Base-by-base conservation (phyloP, 2,113 vertebrate genomes). In the Pholis gunnellus region DNA sequence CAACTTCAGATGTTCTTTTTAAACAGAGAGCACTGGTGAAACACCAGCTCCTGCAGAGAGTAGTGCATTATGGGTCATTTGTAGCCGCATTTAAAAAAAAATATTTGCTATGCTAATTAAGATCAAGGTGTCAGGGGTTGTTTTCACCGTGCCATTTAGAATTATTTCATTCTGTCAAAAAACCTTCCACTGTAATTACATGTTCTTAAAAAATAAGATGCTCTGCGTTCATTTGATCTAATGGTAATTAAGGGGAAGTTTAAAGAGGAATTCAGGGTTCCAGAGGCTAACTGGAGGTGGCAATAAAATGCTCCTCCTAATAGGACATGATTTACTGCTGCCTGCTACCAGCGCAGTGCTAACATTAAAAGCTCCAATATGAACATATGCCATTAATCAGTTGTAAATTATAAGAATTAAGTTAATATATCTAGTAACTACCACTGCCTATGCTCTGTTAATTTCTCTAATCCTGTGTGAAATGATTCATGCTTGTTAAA, bases 401-500 rank as follows among this genome's bases (percentile, higher is more conserved):
- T 57, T 61, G 75, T 31, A 82, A 90, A 89, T 89, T 27, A 86
- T 75, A 40, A 71, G 72, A 90, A 90, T 89, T 25, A 79, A 82
- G 84, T 90, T 89, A 89, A 87, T 92, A 88, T 75, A 71, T 86
- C 66, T 89, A 65, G 83, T 87, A 88, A 88, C 57, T 54, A 78
- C 56, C 79, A 50, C 63, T 83, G 79, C 50, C 46, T 84, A 78
- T 82, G 90, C 88, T 92, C 87, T 79, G 91, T 84, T 93, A 92
- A 91, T 93, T 92, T 87, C 81, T 86, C 90, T 88, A 88, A 90
- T 91, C 88, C 84, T 81, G 81, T 79, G 86, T 88, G 89, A 93
- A 93, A 91, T 89, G 92, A 92, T 93, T 92, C 72, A 84, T 88
- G 90, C 83, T 91, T 85, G 90, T 93, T 94, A 90, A 94, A 92